Conservation (phyloP, 2,113 vertebrate genomes). For the Bubo scandiacus region DNA sequence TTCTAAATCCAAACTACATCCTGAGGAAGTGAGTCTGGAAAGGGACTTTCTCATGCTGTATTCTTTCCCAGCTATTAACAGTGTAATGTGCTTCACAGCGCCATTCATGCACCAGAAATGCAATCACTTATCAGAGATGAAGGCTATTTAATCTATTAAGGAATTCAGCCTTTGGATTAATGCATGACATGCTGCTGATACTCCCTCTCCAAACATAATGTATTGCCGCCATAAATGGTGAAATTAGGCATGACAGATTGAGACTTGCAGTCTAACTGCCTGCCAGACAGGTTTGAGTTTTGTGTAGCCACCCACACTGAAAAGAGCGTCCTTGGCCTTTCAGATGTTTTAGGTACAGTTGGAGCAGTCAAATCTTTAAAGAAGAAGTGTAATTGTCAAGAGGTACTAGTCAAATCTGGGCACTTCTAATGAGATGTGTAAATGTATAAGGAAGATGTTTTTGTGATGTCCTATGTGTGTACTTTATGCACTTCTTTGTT, state of each 20-base stretch:
- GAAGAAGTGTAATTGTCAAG: not conserved
- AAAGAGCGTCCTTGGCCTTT: not conserved
- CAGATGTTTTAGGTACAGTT: not conserved
- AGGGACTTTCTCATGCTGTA: conserved; percentile 41
- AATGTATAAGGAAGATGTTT: not conserved
- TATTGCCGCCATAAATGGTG: conserved; percentile 34
- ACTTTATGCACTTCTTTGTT: not conserved
- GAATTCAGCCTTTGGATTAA: conserved; percentile 3
- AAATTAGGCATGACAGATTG: conserved; percentile 7
- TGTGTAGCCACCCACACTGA: not conserved
- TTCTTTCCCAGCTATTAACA: conserved; percentile 28
- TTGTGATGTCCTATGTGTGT: fast-evolving
- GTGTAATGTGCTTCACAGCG: not conserved
- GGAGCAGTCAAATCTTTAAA: not conserved
- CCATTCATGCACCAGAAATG: conserved; percentile 11
- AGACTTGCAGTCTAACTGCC: not conserved
- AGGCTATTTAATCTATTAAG: not conserved
- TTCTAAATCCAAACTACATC: conserved; percentile 50
- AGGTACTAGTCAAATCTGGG: not conserved
- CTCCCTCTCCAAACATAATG: not conserved
- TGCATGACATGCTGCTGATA: conserved; percentile 11
- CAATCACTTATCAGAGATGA: not conserved
- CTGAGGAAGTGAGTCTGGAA: conserved; percentile 57
- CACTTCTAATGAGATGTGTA: not conserved
- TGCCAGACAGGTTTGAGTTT: not conserved